phyloP scores from a whole-genome alignment of 2,888 invertebrate genomes.

The Habrosyne pyritoides region DNA sequence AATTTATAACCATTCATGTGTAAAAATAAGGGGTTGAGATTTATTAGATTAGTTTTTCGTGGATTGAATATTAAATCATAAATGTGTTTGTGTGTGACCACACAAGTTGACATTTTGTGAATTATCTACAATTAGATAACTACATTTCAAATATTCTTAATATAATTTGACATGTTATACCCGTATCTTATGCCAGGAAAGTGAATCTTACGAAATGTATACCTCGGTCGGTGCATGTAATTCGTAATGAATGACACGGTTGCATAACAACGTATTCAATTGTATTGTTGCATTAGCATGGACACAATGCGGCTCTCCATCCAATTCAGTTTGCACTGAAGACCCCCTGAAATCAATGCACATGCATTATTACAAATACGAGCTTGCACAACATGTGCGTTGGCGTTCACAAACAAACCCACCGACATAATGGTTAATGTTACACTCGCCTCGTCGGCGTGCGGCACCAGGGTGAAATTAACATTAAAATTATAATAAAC shows the following conservation, averaged over 20 bases:
- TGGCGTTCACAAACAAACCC: slow-evolving; percentile 39
- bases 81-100: not conserved
- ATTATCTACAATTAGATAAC: too few relatives aligned
- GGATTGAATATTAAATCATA: not conserved
- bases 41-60: not conserved
- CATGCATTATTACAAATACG: slow-evolving; percentile 48
- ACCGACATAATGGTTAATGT: slow-evolving; percentile 36
- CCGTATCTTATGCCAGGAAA: not conserved
- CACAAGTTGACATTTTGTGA: too few relatives aligned
- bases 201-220: slow-evolving; percentile 25
- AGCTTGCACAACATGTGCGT: slow-evolving; percentile 47
- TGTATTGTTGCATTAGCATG: slow-evolving; percentile 52
- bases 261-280: slow-evolving; percentile 52
- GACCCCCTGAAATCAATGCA: slow-evolving; percentile 54
- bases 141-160: too few relatives aligned
- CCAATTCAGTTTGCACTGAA: slow-evolving; percentile 45
- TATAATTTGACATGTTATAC: not conserved
- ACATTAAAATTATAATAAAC: slow-evolving; percentile 23
- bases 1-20: too few relatives aligned
- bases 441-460: slow-evolving; percentile 24
- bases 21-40: too few relatives aligned
- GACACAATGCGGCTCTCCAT: slow-evolving; percentile 48
- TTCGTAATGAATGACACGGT: slow-evolving; percentile 41
- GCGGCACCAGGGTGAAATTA: slow-evolving; percentile 20
- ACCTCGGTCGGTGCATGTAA: slow-evolving; percentile 38